phyloP scores from a whole-genome alignment of 2,113 vertebrate genomes.

The Hemibagrus wyckioides region DNA sequence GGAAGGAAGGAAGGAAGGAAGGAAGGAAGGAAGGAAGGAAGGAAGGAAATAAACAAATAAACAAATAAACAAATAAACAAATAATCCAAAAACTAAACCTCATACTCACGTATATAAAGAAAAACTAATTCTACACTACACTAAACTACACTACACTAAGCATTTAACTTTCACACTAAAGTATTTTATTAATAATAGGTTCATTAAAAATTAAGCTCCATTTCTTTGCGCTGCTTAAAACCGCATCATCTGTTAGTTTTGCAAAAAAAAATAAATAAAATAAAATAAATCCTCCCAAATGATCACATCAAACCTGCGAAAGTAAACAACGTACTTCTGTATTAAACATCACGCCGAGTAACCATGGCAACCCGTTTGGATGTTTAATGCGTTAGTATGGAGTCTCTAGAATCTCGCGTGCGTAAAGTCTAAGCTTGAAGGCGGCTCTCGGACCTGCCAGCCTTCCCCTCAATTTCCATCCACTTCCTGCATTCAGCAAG shows the following conservation, averaged over 20 bases:
- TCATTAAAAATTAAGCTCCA: too few species aligned
- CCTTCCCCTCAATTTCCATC: constrained; percentile 69
- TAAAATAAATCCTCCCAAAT: neutral
- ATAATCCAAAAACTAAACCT: neutral
- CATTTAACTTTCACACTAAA: too few species aligned
- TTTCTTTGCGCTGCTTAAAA: neutral
- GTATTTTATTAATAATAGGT: neutral
- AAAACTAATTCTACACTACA: neutral
- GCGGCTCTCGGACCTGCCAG: constrained; percentile 57
- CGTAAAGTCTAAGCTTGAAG: constrained; percentile 52
- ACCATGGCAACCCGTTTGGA: constrained; percentile 6
- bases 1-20: too few species aligned
- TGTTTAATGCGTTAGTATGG: neutral
- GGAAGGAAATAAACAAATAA: neutral
- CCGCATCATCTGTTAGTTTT: neutral
- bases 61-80: neutral
- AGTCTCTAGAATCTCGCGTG: neutral
- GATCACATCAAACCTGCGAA: neutral
- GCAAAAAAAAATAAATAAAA: too few species aligned
- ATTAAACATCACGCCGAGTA: neutral
- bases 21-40: neutral
- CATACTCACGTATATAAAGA: neutral
- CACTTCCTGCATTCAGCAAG: constrained; percentile 72
- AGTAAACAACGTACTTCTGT: too few species aligned
- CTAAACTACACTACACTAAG: neutral